Percentiles rank a stretch among this genome's conserved stretches.
phyloP scores from a whole-genome alignment of 2,797 vertebrate species.

The Periophthalmus magnuspinnatus region DNA sequence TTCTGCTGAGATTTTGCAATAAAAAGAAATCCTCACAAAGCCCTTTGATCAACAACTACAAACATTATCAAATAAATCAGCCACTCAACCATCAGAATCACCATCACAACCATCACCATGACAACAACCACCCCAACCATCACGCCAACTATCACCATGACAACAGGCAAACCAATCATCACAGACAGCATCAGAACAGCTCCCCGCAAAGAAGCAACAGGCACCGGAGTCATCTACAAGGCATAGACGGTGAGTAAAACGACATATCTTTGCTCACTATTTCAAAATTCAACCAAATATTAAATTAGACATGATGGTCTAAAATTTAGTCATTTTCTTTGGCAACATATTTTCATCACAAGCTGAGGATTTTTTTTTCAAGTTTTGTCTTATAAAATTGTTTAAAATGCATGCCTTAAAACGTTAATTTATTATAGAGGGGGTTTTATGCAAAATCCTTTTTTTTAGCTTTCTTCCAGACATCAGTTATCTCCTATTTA shows the following conservation, averaged over 20 bases:
- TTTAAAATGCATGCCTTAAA: too few species aligned
- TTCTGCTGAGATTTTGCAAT: slow-evolving; percentile 44
- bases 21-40: neutral
- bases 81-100: neutral
- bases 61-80: neutral
- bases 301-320: too few species aligned
- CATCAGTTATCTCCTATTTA: too few species aligned
- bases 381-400: too few species aligned
- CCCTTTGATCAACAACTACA: slow-evolving; percentile 4
- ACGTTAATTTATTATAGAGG: too few species aligned
- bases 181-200: neutral
- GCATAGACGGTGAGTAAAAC: slow-evolving; percentile 72
- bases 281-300: neutral
- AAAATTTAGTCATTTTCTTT: too few species aligned
- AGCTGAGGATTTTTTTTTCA: too few species aligned
- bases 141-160: slow-evolving; percentile 16
- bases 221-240: slow-evolving; percentile 52
- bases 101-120: neutral
- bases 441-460: too few species aligned
- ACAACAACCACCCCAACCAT: neutral
- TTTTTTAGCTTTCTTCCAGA: too few species aligned
- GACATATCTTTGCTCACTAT: neutral
- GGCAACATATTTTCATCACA: too few species aligned
- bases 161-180: slow-evolving; percentile 19
- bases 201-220: slow-evolving; percentile 21